Evolutionary conservation across 2,888 invertebrate genomes (phyloP).

Genomic region (Nomada hirtipes): DNA sequence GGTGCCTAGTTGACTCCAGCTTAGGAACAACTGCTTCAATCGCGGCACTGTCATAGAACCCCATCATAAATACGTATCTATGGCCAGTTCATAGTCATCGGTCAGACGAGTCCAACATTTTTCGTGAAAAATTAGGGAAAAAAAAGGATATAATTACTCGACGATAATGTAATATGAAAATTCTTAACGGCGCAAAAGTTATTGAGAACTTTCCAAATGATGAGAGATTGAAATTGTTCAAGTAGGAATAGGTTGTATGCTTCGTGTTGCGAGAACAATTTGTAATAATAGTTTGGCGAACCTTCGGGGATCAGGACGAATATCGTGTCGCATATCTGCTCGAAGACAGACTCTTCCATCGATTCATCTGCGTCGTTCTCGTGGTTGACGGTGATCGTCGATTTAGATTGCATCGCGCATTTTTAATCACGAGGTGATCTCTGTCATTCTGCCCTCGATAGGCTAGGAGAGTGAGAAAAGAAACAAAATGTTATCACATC

Average conservation of each 20-base stretch:
- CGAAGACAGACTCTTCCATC: constrained; percentile 68
- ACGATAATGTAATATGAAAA: too few species aligned
- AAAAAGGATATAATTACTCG: too few species aligned
- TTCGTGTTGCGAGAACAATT: too few species aligned
- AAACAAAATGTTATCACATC: constrained; percentile 11
- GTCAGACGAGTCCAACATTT: not conserved
- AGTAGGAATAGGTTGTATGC: too few species aligned
- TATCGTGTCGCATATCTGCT: constrained; percentile 73
- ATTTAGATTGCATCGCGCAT: constrained; percentile 65
- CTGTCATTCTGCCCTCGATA: constrained; percentile 29
- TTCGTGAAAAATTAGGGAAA: not conserved
- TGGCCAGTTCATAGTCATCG: constrained; percentile 26
- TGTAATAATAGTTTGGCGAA: constrained; percentile 21
- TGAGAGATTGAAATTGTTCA: too few species aligned
- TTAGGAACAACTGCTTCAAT: constrained; percentile 67
- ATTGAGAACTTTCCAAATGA: too few species aligned
- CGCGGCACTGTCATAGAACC: constrained; percentile 64
- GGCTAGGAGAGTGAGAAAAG: not conserved
- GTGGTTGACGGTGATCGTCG: constrained; percentile 45
- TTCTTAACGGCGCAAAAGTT: too few species aligned
- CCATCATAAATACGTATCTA: constrained; percentile 34
- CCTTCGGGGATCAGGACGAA: constrained; percentile 71
- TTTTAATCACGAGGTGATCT: constrained; percentile 17
- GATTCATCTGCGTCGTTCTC: constrained; percentile 37
- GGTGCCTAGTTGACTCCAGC: constrained; percentile 64